Base-by-base conservation (phyloP, 1,140 invertebrate genomes). In the Phthorimaea operculella region DNA sequence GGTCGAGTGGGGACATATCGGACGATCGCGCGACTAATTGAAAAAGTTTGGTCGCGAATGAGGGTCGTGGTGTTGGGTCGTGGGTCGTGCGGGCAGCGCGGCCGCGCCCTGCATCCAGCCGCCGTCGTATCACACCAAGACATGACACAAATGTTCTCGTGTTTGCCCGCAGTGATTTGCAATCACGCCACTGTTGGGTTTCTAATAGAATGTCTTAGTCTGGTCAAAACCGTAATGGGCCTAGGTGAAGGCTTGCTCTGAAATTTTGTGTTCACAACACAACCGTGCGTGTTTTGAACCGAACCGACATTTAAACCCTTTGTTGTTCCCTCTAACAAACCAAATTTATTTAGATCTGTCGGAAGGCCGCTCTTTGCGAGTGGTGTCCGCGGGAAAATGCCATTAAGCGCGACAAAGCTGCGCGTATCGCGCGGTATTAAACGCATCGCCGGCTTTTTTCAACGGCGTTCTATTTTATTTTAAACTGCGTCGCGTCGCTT, bases 31-130 rank as follows among this genome's bases (percentile, higher is more conserved):
- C 70, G 69, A 65, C 72, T 79, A 79, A 79, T 79, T 79, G 76
- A 74, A 79, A 79, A 79, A 79, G 66, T 79, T 79, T 68, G 63
- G 73, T 70, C 65, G 59, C 57, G 52, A 21, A 57, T 55, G 48
- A 28, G 55, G 51, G 58, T 33, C 55, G 54, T 55, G 45, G 45
- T 45, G 16, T 21, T 45, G 53, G 14, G 21, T 14, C 1, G 42
- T 33, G 33, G 33, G 21, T 28, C 21, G n/a, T n/a, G n/a, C n/a
- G n/a, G n/a, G n/a, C 21, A 28, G 21, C 21, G 6, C 21, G n/a
- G n/a, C n/a, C n/a, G n/a, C n/a, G n/a, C 36, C 36, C 8, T n/a
- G 3, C 36, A 39, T n/a, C 8, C 36, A 10, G 36, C 36, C 3
- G 10, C 36, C 3, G 36, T 39, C 36, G 10, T 10, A 39, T n/a